Evolutionary conservation across 2,888 invertebrate species (phyloP), one percentile per base, ranked within the genome.

Genomic region (Laspeyria flexula): DNA sequence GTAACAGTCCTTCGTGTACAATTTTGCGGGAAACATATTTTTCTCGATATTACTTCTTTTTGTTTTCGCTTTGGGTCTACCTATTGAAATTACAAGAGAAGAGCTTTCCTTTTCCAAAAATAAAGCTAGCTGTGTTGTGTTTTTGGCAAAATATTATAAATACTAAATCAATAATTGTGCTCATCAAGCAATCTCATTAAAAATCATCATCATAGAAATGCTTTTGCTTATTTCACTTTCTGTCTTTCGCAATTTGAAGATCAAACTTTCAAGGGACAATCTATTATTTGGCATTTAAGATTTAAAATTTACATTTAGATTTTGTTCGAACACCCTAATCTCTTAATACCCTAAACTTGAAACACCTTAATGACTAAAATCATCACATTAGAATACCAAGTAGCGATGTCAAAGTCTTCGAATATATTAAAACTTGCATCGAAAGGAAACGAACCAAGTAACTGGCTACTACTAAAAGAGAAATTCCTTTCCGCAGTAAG

Each of bases 381-480:
- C 11, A 27, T 25, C 9, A 43, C 18, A 21, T 10, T 10, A 13
- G 30, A 10, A 21, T 38, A 30, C 6, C 5, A 23, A 42, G 2
- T 42, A 12, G 9, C 0, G n/a, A 33, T 42, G 31, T 21, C 21
- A 42, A 31, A 18, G 10, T 31, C 13, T 2, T 16, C 10, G 34
- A 34, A 35, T 29, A 29, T 29, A 29, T 29, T 29, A 29, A 29
- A 29, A 29, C 11, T 29, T 29, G 29, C 29, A 29, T 29, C 11
- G 11, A 21, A 12, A 13, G 3, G 25, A 9, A 34, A 43, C 5
- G 7, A n/a, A 31, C 25, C 5, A 16, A 27, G 7, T 39, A 7
- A 25, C n/a, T n/a, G n/a, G n/a, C n/a, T 23, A 2, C 31, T 9
- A 34, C 46, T 39, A 43, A 52, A 42, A 34, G 15, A 13, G 7